Evolutionary conservation across 2,888 invertebrate genomes (phyloP).

Genomic region (Philonicus albiceps): DNA sequence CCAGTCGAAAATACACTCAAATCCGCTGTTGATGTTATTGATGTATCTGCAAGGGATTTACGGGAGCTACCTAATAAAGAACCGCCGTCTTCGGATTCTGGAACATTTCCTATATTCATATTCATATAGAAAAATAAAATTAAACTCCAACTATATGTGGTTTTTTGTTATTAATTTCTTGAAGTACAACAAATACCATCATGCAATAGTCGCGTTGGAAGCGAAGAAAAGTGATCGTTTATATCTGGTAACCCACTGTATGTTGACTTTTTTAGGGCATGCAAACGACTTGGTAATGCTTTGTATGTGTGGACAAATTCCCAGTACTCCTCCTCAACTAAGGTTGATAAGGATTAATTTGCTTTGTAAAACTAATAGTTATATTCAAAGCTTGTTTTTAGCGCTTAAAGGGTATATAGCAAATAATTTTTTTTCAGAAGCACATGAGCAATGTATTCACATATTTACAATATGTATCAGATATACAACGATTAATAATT

Average conservation of each 20-base stretch:
- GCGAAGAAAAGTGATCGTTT: slow-evolving; percentile 46
- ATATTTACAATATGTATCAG: not conserved
- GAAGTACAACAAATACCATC: slow-evolving; percentile 19
- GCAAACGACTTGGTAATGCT: slow-evolving; percentile 47
- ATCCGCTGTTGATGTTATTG: slow-evolving; percentile 84
- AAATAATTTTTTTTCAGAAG: not conserved
- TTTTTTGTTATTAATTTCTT: not conserved
- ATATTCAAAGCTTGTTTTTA: not conserved
- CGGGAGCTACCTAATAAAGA: slow-evolving; percentile 76
- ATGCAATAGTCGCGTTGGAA: slow-evolving; percentile 44
- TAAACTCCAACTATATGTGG: not conserved
- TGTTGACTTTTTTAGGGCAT: slow-evolving; percentile 39
- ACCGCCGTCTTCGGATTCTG: slow-evolving; percentile 69
- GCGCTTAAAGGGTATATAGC: not conserved
- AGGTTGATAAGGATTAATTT: slow-evolving; percentile 32
- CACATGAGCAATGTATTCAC: not conserved
- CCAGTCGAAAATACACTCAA: slow-evolving; percentile 79
- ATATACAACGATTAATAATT: not conserved
- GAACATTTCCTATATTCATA: slow-evolving; percentile 47
- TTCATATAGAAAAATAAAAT: not conserved
- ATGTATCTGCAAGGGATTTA: slow-evolving; percentile 82
- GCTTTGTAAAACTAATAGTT: not conserved
- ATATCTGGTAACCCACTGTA: slow-evolving; percentile 30
- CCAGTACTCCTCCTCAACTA: slow-evolving; percentile 46
- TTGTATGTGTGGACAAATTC: slow-evolving; percentile 46